Evolutionary conservation across 1,140 invertebrate species (phyloP), one percentile per base, ranked within the genome.

Genomic region (Galleria mellonella): DNA sequence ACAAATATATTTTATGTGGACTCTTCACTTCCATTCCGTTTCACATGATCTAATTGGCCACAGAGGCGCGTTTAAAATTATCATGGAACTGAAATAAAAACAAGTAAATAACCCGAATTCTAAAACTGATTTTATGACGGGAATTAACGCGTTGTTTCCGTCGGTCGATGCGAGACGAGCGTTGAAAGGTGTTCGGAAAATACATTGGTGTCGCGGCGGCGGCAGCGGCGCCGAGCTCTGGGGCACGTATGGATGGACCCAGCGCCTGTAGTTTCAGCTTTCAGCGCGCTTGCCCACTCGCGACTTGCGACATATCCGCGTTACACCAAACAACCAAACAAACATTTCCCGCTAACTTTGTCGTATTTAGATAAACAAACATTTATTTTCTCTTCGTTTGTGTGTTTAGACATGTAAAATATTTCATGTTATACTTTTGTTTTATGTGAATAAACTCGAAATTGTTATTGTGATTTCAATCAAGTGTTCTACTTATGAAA

Each of bases 101-200:
- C 72, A 83, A 83, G 82, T 85, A 85, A 85, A 85, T 83, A 85
- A 85, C 74, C 78, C 71, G 73, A 78, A 82, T 85, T 83, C 82
- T 85, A 85, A 85, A 85, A 85, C 67, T 74, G 82, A 85, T 83
- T 85, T 85, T 85, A 85, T 83, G 78, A 85, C 82, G 73, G 78
- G 82, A 83, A 85, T 85, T 85, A 85, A 85, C 82, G 82, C 69
- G 78, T 82, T 82, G 76, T 85, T 84, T 84, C 81, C 81, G 81
- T 77, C 76, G 81, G 72, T 71, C 69, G 77, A 78, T 76, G 75
- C 69, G 77, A 76, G 77, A 72, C 66, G 74, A 70, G 78, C 76
- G 78, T 66, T 81, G 81, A 84, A 84, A 85, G 76, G 69, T 71
- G 76, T 67, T 73, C 66, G 70, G 70, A 74, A 77, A 82, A 82